Evolutionary conservation across 2,797 vertebrate genomes (phyloP).

Genomic region (Vireo griseus): DNA sequence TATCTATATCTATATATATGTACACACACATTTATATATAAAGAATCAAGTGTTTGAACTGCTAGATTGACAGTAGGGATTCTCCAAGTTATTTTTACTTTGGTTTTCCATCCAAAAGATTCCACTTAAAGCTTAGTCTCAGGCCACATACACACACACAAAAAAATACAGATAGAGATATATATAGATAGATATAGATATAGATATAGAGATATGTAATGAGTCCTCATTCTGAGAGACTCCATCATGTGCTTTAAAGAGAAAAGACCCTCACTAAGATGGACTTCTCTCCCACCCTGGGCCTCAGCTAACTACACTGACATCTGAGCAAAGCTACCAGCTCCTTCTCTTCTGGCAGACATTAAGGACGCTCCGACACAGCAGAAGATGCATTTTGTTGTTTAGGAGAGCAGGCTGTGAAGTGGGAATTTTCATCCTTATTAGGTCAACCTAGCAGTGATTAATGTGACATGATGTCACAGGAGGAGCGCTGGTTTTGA

Average conservation of each 20-base stretch:
- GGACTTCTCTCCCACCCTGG: neutral
- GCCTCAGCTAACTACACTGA: neutral
- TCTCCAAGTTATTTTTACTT: neutral
- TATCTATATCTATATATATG: neutral
- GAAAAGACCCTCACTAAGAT: neutral
- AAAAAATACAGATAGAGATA: too few species aligned
- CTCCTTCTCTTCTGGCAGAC: neutral
- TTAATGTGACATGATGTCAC: slow-evolving; percentile 24
- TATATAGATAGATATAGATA: too few species aligned
- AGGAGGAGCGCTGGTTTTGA: neutral
- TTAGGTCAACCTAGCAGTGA: slow-evolving; percentile 29
- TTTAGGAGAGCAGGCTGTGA: neutral
- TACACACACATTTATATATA: neutral
- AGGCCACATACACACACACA: neutral
- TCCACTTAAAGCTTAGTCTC: neutral
- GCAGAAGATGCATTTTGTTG: neutral
- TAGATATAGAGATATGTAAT: neutral
- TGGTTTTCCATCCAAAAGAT: neutral
- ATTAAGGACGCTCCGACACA: neutral
- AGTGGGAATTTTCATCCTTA: slow-evolving; percentile 43
- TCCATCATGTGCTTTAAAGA: neutral
- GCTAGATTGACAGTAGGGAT: neutral
- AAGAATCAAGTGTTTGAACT: neutral
- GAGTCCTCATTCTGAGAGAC: neutral
- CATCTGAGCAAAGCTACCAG: neutral